These are phyloP conservation scores for Lepidostoma basale DNA, from an alignment of 1,140 invertebrate genomes.

Conservation along the genomic window DNA sequence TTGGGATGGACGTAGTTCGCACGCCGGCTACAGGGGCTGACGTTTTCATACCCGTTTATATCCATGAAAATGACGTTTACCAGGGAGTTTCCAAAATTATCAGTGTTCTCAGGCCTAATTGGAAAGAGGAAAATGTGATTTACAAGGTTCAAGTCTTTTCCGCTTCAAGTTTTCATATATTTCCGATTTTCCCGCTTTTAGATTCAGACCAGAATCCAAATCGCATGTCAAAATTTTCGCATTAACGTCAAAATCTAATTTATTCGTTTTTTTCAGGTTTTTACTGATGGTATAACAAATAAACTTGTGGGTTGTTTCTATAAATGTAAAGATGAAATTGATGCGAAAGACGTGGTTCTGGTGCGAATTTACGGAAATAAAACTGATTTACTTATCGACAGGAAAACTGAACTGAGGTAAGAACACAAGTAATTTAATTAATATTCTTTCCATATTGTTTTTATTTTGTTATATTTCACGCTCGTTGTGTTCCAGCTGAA, in stretches of 20 bases:
- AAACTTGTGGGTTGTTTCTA: conserved; percentile 79
- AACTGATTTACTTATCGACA: conserved; percentile 87
- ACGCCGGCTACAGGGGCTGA: conserved; percentile 14
- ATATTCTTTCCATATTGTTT: too few species aligned
- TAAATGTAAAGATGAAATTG: conserved; percentile 47
- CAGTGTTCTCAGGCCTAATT: conserved; percentile 61
- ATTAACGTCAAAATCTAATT: not conserved
- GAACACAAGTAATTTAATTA: too few species aligned
- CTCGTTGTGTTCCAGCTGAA: too few species aligned
- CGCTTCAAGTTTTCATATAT: not conserved
- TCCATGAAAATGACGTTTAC: conserved; percentile 62
- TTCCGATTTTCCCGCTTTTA: not conserved
- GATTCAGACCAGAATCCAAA: conserved; percentile 4
- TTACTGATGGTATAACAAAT: conserved; percentile 93
- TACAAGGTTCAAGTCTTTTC: conserved; percentile 58
- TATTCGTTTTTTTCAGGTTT: conserved; percentile 66
- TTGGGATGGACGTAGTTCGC: conserved; percentile 18
- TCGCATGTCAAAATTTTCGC: conserved; percentile 12
- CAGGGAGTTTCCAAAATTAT: conserved; percentile 61
- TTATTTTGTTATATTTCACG: too few species aligned
- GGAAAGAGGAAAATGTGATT: conserved; percentile 58
- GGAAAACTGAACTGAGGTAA: conserved; percentile 75
- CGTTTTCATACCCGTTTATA: conserved; percentile 52
- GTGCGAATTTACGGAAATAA: conserved; percentile 88
- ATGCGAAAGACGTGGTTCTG: conserved; percentile 74